Evolutionary conservation across 2,888 invertebrate genomes (phyloP), one percentile per base, ranked within the genome.

Genomic region (Tenthredo scrophulariae): DNA sequence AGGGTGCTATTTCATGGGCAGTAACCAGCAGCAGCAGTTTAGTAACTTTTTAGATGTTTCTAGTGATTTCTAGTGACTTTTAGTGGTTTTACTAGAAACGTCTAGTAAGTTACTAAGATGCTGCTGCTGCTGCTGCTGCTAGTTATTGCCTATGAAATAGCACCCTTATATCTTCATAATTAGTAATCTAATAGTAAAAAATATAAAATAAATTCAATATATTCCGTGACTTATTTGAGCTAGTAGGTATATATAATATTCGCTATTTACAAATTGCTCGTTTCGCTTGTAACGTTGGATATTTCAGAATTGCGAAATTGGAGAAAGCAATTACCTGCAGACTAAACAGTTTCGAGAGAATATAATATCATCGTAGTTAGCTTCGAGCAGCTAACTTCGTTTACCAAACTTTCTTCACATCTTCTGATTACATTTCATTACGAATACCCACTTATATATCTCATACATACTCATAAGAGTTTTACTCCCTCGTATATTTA

Each of bases 381-480:
- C 67, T 33, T 33, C 33, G 6, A 33, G 67, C 18, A 67, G 67
- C 6, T 26, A 33, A 33, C 15, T 67, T 33, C 67, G 33, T 67
- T 67, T 18, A 67, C 67, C 33, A 33, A 67, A 67, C 29, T 33
- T 67, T 5, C 33, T 18, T 33, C 67, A 15, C 67, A 33, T 67
- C 29, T 67, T 29, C 10, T 33, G 67, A 67, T 67, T 67, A 67
- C 67, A 67, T 67, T 67, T 67, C 67, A 67, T 67, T 67, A 67
- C 18, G 33, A 67, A 67, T 67, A 33, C 67, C 29, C 13, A 6
- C 33, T 67, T 67, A 67, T 33, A 33, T 7, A 29, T 15, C 18
- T 18, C 33, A 13, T 29, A 33, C 4, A 37, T 37, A 37, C 37
- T 7, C 0, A 37, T 37, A 33, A 67, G 15, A 67, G 33, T 67